phyloP scores from a whole-genome alignment of 2,888 invertebrate genomes.

The Chrysotoxum bicinctum region DNA sequence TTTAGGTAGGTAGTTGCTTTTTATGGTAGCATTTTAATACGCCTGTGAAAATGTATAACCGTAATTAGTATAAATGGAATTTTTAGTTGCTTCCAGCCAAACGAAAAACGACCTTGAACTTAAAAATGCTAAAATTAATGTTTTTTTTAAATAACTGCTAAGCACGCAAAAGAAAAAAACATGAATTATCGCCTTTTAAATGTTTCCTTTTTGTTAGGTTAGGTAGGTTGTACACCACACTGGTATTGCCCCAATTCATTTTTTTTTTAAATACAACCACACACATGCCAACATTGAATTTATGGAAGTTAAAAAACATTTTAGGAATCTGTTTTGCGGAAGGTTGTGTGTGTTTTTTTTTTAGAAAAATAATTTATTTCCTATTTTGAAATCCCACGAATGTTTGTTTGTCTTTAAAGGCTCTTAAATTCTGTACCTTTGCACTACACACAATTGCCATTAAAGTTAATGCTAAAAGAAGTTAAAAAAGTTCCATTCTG shows the following conservation, averaged over 20 bases:
- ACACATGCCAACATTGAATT: neutral
- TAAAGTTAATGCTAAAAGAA: constrained; percentile 2
- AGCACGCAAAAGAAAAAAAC: constrained; percentile 13
- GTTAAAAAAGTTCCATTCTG: constrained; percentile 34
- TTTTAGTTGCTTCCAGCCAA: neutral
- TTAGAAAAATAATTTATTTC: neutral
- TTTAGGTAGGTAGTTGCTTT: neutral
- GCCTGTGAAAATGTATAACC: neutral
- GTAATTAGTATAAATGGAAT: neutral
- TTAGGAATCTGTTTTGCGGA: constrained; percentile 19
- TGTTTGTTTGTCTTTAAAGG: constrained; percentile 3
- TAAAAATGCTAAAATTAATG: neutral
- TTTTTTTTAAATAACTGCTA: neutral
- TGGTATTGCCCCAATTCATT: neutral
- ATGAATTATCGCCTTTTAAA: constrained; percentile 3
- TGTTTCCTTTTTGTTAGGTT: neutral
- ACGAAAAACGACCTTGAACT: neutral
- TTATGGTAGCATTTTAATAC: neutral
- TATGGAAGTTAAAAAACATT: neutral
- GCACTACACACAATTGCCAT: constrained; percentile 63
- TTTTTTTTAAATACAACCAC: neutral
- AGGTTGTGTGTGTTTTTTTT: constrained; percentile 28
- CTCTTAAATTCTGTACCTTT: constrained; percentile 6
- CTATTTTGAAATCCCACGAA: constrained; percentile 14
- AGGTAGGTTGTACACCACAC: neutral